These are phyloP conservation scores for Sylvilagus floridanus DNA, from an alignment of 2,797 vertebrate species.

Conservation along the genomic window DNA sequence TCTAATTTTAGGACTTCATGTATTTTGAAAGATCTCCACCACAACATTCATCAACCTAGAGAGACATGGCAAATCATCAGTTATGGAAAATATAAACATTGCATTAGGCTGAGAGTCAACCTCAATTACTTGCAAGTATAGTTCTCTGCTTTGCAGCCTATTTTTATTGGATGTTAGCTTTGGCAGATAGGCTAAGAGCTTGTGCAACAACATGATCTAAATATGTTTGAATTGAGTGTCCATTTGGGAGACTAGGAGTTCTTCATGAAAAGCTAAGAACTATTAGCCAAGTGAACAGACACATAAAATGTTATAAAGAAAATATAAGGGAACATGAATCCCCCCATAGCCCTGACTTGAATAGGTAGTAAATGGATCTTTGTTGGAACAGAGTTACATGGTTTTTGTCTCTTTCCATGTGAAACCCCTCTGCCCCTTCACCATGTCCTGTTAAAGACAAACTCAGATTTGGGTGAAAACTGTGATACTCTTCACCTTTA, in stretches of 20 bases:
- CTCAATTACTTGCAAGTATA: background rate
- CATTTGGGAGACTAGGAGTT: background rate
- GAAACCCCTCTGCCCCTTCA: background rate
- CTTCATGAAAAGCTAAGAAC: background rate
- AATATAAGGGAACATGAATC: background rate
- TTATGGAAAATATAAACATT: background rate
- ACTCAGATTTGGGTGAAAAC: background rate
- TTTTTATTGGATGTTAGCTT: background rate
- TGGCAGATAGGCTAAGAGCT: background rate
- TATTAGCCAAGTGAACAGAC: background rate
- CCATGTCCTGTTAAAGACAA: background rate
- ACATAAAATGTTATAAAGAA: background rate
- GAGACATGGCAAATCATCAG: background rate
- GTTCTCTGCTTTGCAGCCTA: constrained; percentile 23
- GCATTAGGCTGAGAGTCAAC: background rate
- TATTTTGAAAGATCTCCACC: constrained; percentile 77
- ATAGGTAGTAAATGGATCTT: background rate
- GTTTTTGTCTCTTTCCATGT: background rate
- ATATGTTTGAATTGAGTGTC: background rate
- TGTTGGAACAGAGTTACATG: background rate
- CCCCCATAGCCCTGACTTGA: background rate
- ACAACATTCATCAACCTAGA: background rate
- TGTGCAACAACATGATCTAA: background rate
- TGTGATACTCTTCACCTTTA: background rate
- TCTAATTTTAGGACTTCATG: constrained; percentile 82